Base-by-base conservation (phyloP, 1,140 invertebrate genomes). In the Odontomachus brunneus region DNA sequence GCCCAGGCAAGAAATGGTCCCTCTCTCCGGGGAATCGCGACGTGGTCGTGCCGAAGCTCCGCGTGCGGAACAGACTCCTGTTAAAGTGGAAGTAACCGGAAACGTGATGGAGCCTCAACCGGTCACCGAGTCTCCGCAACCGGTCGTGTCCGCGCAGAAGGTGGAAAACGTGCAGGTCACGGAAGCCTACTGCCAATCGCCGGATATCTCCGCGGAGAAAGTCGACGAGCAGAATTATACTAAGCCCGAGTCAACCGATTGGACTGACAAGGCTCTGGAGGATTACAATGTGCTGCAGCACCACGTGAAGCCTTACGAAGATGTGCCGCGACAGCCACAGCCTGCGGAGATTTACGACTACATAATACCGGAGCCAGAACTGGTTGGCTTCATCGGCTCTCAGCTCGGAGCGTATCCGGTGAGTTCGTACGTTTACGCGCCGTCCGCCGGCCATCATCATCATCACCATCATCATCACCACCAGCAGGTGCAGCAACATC, bases 371-470 rank as follows among this genome's bases (percentile, higher is more conserved):
- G 72, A 65, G 4, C 49, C 95, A 0, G 94, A 95, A 80, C 89
- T 95, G 65, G 93, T 95, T 19, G 94, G 93, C 22, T 95, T 94
- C 67, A 95, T 95, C 48, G 94, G 93, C 55, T 94, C 95, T 15
- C 91, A 91, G 57, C 83, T 94, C n/a, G 89, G 84, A 33, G 84
- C 87, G 17, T 94, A 92, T 87, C 91, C 92, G 7, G 89, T 91
- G 1, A 84, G 89, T 78, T 88, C 92, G 0, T 93, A 92, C 59
- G 88, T 93, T 38, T 94, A 93, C 71, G 51, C 88, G 49, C 66
- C 89, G 3, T 78, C 75, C 0, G 71, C 29, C 55, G 55, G 55
- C 55, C 55, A 44, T 44, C 38, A 44, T 44, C 55, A 44, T 44
- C 38, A 44, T 11, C 38, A 33, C 55, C 55, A 44, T 44, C 38